phyloP scores from a whole-genome alignment of 2,888 invertebrate genomes.

The Drosophila paranaensis region DNA sequence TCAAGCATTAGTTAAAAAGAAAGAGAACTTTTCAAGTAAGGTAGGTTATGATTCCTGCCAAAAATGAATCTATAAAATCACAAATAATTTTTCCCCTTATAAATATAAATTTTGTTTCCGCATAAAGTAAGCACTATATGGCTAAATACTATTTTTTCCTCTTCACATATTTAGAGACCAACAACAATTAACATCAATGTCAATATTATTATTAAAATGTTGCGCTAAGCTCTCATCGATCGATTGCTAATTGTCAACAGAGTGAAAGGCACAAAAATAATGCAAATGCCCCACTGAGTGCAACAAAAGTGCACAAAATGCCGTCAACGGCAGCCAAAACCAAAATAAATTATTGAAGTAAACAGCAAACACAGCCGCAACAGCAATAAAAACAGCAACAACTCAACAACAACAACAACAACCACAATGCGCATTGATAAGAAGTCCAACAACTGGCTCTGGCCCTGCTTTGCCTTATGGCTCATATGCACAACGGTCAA shows the following conservation, averaged over 20 bases:
- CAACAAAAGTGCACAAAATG: conserved; percentile 54
- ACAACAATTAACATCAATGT: conserved; percentile 24
- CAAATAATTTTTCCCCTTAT: neutral
- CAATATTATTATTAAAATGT: conserved; percentile 25
- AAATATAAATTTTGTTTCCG: neutral
- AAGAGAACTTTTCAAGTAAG: no score
- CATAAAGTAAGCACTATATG: no score
- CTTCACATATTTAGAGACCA: neutral
- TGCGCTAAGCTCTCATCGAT: conserved; percentile 20
- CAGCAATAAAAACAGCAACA: neutral
- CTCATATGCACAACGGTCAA: conserved; percentile 76
- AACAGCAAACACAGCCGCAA: conserved; percentile 4
- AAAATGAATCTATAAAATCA: neutral
- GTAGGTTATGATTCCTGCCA: no score
- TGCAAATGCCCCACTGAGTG: conserved; percentile 54
- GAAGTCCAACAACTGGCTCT: conserved; percentile 59
- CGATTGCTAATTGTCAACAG: conserved; percentile 23
- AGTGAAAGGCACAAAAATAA: conserved; percentile 37
- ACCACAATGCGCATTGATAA: conserved; percentile 10
- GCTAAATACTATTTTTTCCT: neutral
- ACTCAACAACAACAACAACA: neutral
- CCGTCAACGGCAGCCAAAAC: conserved; percentile 43
- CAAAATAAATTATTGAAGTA: conserved; percentile 39
- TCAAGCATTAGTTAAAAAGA: no score
- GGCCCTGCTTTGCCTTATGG: conserved; percentile 80